A percentile compares a stretch with the other conserved stretches of the same genome.
Conservation (phyloP, 2,113 vertebrate species). For the Malurus elegans region DNA sequence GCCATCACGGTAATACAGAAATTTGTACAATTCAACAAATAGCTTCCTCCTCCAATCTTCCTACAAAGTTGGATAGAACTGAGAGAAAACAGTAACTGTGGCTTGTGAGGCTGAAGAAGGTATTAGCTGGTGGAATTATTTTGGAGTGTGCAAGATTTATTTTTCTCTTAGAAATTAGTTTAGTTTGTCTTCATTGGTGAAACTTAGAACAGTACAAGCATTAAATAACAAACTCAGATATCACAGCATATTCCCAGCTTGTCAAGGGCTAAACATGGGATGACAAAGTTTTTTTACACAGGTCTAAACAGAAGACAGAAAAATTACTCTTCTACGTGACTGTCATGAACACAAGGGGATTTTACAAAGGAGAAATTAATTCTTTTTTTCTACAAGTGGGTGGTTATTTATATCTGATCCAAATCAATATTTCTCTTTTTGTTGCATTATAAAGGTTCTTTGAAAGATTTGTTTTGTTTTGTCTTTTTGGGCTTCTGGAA, state of each 20-base stretch:
- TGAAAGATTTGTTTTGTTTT: not conserved
- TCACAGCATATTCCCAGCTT: not conserved
- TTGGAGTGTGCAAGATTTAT: not conserved
- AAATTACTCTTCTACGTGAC: not conserved
- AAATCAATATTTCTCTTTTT: not conserved
- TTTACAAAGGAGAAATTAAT: not conserved
- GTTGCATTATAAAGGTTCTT: not conserved
- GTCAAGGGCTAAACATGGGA: not conserved
- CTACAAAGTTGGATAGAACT: conserved; percentile 10
- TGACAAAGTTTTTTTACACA: not conserved
- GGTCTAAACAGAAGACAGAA: not conserved
- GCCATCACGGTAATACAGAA: not conserved
- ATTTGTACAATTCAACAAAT: not conserved
- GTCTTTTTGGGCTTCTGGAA: not conserved
- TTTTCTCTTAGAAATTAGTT: conserved; percentile 30
- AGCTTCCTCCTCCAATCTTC: not conserved
- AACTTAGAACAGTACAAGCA: not conserved
- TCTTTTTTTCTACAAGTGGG: not conserved
- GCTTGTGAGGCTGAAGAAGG: not conserved
- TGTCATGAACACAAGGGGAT: not conserved
- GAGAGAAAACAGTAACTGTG: conserved; percentile 26
- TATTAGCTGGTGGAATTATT: not conserved
- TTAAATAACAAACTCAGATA: not conserved
- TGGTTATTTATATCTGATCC: not conserved
- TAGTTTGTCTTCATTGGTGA: not conserved